These are phyloP conservation scores for Drosophila anomalata DNA, from an alignment of 2,888 invertebrate genomes.

Conservation along the genomic window DNA sequence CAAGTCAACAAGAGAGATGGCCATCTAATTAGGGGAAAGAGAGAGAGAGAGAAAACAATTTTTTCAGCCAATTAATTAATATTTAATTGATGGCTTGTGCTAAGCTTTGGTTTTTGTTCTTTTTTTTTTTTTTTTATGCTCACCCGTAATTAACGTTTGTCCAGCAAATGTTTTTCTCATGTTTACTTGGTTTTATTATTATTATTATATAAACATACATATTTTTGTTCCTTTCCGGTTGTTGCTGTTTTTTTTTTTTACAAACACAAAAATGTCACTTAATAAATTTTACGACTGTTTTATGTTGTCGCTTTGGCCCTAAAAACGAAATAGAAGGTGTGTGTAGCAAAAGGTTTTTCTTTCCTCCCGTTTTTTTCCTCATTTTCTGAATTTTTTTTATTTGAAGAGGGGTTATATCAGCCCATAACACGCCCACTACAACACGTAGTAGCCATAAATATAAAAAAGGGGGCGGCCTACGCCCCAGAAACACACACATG, in stretches of 20 bases:
- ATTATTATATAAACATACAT: conserved; percentile 30
- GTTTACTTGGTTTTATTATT: conserved; percentile 34
- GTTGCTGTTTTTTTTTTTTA: conserved; percentile 21
- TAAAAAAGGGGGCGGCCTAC: conserved; percentile 30
- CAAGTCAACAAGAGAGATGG: neutral
- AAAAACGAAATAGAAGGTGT: conserved; percentile 50
- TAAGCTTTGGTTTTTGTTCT: conserved; percentile 35
- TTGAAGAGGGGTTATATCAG: neutral
- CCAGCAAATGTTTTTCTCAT: conserved; percentile 61
- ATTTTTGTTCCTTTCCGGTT: conserved; percentile 21
- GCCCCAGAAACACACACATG: conserved; percentile 30
- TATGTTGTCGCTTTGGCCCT: conserved; percentile 73
- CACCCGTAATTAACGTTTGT: conserved; percentile 57
- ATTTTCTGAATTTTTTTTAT: neutral
- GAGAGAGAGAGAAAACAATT: neutral
- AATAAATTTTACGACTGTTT: conserved; percentile 78
- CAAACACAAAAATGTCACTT: conserved; percentile 70
- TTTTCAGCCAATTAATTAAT: conserved; percentile 68
- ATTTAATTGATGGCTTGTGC: conserved; percentile 72
- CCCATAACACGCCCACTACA: conserved; percentile 73
- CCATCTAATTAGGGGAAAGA: neutral
- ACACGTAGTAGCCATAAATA: conserved; percentile 76
- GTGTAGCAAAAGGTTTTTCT: conserved; percentile 8
- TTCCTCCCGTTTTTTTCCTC: conserved; percentile 12
- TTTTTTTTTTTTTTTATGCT: conserved; percentile 1